These are phyloP conservation scores for Tanytarsus gracilentus DNA, from an alignment of 2,888 invertebrate species.

Conservation along the genomic window DNA sequence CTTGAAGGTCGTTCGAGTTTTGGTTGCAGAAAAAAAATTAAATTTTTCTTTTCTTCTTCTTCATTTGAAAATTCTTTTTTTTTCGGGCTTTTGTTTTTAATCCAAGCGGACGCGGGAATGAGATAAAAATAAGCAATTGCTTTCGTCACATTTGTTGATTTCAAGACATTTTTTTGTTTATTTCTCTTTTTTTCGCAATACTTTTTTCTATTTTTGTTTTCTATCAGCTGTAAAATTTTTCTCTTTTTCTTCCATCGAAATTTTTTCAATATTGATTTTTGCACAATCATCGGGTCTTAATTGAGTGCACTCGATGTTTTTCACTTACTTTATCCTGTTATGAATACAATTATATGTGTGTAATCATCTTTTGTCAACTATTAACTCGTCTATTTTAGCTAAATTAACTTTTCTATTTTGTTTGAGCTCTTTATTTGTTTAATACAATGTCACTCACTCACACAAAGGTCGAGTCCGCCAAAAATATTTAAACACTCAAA, in stretches of 20 bases:
- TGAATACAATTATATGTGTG: background rate
- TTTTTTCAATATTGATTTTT: background rate
- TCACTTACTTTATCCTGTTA: background rate
- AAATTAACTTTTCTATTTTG: background rate
- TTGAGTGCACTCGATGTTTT: background rate
- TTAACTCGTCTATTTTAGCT: background rate
- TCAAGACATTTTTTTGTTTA: slow-evolving; percentile 9
- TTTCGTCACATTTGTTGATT: slow-evolving; percentile 19
- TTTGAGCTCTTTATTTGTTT: background rate
- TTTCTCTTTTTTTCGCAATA: slow-evolving; percentile 6
- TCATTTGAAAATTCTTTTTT: no score
- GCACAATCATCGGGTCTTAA: background rate
- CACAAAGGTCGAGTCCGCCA: background rate
- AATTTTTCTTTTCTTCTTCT: background rate
- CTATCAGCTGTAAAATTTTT: no score
- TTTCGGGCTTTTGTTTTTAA: no score
- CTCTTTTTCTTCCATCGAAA: slow-evolving; percentile 8
- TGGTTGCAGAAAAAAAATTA: slow-evolving; percentile 1
- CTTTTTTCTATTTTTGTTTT: background rate
- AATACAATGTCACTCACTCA: background rate
- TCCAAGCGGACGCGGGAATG: no score
- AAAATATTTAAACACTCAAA: background rate
- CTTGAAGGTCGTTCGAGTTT: background rate
- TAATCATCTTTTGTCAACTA: background rate
- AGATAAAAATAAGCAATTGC: background rate